A percentile compares a stretch with the other conserved stretches of the same genome.
Evolutionary conservation across 2,113 vertebrate genomes (phyloP).

Genomic region (Heliornis fulica): DNA sequence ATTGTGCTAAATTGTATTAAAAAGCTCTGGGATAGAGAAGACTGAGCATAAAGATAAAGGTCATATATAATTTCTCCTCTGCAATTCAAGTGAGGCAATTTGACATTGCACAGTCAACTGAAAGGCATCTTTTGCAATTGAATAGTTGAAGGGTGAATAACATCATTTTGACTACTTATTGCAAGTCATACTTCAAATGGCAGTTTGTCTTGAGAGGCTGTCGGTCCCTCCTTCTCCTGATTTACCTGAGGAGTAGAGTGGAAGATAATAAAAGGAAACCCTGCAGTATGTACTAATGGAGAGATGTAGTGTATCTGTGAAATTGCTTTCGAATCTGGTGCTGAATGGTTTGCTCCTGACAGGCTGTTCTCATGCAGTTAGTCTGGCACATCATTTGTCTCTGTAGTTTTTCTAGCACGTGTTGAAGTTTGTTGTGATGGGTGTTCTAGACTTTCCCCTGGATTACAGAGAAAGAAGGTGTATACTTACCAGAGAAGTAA

Average conservation of each 20-base stretch:
- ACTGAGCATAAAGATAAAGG: conserved; percentile 29
- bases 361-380: background rate
- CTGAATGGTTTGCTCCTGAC: background rate
- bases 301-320: fast-evolving
- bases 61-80: background rate
- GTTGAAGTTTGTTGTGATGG: background rate
- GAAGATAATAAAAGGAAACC: background rate
- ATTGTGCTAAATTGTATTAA: conserved; percentile 16
- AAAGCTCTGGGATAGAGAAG: conserved; percentile 25
- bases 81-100: background rate
- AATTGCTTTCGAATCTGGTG: background rate
- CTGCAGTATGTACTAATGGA: background rate
- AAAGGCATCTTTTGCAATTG: conserved; percentile 16
- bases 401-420: background rate
- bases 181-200: background rate
- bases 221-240: background rate
- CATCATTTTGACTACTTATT: background rate
- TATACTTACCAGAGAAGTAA: fast-evolving
- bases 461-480: background rate
- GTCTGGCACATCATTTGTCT: background rate
- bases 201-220: background rate
- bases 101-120: conserved; percentile 9
- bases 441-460: background rate
- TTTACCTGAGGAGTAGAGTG: background rate
- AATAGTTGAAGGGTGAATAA: background rate